Conservation (phyloP, 1,140 invertebrate species). For the Patella vulgata region DNA sequence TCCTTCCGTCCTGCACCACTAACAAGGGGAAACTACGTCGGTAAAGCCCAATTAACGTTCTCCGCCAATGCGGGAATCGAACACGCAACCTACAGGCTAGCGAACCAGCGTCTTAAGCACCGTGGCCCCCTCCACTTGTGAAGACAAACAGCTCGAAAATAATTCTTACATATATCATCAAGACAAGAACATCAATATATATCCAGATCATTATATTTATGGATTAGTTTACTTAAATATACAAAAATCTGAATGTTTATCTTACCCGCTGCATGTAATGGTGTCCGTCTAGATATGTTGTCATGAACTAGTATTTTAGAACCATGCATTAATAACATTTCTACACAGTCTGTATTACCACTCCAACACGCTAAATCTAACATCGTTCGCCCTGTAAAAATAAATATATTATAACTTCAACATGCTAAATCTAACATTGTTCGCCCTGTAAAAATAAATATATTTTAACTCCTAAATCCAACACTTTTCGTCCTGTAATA, state of each 20-base stretch:
- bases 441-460: conserved; percentile 54
- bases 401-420: conserved; percentile 67
- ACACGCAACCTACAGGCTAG: too few species aligned
- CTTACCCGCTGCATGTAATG: conserved; percentile 64
- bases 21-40: too few species aligned
- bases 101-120: too few species aligned
- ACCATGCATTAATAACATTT: conserved; percentile 71
- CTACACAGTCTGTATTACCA: conserved; percentile 71
- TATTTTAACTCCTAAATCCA: conserved; percentile 72
- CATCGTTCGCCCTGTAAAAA: conserved; percentile 68
- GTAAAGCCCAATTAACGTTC: too few species aligned
- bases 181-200: not conserved
- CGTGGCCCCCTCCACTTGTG: too few species aligned
- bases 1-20: too few species aligned
- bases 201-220: too few species aligned
- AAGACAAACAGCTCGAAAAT: not conserved
- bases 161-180: conserved; percentile 1
- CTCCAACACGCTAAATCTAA: conserved; percentile 72
- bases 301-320: conserved; percentile 73
- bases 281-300: conserved; percentile 63
- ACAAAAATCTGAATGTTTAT: too few species aligned
- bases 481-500: conserved; percentile 68
- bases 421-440: conserved; percentile 74
- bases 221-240: too few species aligned
- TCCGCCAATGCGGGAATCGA: too few species aligned